phyloP scores from a whole-genome alignment of 2,888 invertebrate species.

The Quadroppia sp. region DNA sequence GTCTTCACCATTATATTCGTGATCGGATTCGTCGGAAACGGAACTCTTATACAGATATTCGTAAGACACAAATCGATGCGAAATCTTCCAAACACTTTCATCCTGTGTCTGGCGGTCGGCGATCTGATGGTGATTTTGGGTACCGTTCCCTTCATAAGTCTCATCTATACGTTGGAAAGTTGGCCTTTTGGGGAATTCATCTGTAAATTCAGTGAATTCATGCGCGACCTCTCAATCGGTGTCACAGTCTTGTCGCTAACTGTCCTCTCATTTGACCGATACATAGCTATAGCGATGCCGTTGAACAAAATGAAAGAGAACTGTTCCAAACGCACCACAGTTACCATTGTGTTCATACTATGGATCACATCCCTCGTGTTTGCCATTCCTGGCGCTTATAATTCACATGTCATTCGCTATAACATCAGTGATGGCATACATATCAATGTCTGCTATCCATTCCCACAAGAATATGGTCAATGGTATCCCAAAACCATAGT shows the following conservation, averaged over 20 bases:
- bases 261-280: conserved; percentile 83
- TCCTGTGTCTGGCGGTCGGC: conserved; percentile 75
- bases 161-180: conserved; percentile 76
- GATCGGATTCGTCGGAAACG: conserved; percentile 63
- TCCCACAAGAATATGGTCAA: conserved; percentile 64
- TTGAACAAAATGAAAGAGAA: conserved; percentile 13
- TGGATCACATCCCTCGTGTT: conserved; percentile 47
- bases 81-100: conserved; percentile 75
- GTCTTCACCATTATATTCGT: conserved; percentile 47
- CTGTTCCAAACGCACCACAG: neutral
- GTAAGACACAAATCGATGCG: conserved; percentile 72
- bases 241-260: conserved; percentile 89
- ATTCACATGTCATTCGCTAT: conserved; percentile 46
- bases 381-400: conserved; percentile 48
- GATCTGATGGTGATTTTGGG: conserved; percentile 67
- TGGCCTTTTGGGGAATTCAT: conserved; percentile 85
- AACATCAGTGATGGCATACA: conserved; percentile 59
- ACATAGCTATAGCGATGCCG: conserved; percentile 62
- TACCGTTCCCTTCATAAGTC: conserved; percentile 62
- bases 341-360: conserved; percentile 40
- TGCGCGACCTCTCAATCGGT: conserved; percentile 81
- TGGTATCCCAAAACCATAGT: conserved; percentile 65
- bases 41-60: conserved; percentile 73
- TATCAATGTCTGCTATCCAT: conserved; percentile 71
- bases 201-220: conserved; percentile 68